These are phyloP conservation scores for Netelia virgata DNA, from an alignment of 2,888 invertebrate genomes.

Conservation along the genomic window DNA sequence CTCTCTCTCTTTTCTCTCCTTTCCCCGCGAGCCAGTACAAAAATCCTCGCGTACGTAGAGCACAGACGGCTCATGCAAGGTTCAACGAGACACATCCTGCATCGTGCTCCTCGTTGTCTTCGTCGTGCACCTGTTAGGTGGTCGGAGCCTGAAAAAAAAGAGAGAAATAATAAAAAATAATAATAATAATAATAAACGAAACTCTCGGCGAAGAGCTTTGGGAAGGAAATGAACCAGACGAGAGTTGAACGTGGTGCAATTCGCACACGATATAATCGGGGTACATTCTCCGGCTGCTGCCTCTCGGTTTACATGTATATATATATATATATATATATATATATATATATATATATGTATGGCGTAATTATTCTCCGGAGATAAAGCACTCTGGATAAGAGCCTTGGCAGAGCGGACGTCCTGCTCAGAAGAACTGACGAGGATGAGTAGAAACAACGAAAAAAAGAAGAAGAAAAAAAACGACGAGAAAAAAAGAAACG, in stretches of 20 bases:
- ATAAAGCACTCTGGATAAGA: conserved; percentile 58
- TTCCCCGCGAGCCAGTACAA: neutral
- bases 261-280: conserved; percentile 65
- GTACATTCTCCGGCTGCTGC: conserved; percentile 15
- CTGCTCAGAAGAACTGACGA: conserved; percentile 47
- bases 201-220: conserved; percentile 43
- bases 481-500: neutral
- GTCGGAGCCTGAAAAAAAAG: conserved; percentile 4
- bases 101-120: conserved; percentile 9
- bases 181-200: conserved; percentile 32
- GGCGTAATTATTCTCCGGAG: conserved; percentile 63
- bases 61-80: conserved; percentile 31
- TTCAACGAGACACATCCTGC: conserved; percentile 51
- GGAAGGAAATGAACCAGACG: conserved; percentile 65
- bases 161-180: conserved; percentile 27
- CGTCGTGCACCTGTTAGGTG: conserved; percentile 59
- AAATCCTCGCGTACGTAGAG: conserved; percentile 11
- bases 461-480: too few relatives aligned
- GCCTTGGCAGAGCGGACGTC: conserved; percentile 51
- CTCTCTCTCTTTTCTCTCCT: conserved; percentile 9
- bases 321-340: neutral
- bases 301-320: conserved; percentile 7
- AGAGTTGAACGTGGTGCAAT: conserved; percentile 54
- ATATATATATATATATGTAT: neutral
- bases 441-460: conserved; percentile 28